Conservation (phyloP, 2,888 invertebrate species). For the Neoitamus cyanurus region DNA sequence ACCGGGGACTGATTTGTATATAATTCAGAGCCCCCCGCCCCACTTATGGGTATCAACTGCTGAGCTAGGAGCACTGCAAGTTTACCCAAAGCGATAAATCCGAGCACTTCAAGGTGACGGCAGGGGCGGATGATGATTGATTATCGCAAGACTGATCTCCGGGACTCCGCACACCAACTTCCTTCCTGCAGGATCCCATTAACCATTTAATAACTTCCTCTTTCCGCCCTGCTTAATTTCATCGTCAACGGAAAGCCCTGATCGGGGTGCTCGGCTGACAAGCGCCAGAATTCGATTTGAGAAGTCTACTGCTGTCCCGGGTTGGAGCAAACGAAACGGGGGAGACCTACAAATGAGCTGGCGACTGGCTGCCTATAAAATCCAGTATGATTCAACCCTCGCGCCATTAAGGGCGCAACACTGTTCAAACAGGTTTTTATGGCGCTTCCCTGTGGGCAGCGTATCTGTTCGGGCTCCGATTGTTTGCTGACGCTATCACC, state of each 20-base stretch:
- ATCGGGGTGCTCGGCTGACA: not conserved
- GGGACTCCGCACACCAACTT: not conserved
- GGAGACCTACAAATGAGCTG: not conserved
- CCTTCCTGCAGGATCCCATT: not conserved
- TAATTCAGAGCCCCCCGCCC: not conserved
- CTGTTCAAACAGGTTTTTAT: slow-evolving; percentile 18
- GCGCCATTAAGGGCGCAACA: not conserved
- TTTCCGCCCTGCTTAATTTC: not conserved
- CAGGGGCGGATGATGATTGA: not conserved
- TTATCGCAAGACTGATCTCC: not conserved
- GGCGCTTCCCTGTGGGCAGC: not conserved
- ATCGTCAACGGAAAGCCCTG: not conserved
- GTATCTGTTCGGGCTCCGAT: not conserved
- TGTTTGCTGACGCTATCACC: not conserved
- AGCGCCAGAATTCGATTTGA: not conserved
- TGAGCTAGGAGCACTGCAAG: not conserved
- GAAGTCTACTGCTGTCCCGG: not conserved
- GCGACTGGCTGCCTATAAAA: slow-evolving; percentile 28
- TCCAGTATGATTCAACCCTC: not conserved
- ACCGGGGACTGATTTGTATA: slow-evolving; percentile 27
- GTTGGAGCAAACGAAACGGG: not conserved
- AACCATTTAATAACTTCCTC: not conserved
- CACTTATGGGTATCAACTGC: not conserved
- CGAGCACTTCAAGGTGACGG: not conserved
- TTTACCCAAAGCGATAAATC: not conserved